Evolutionary conservation across 2,113 vertebrate genomes (phyloP).

Genomic region (Holacanthus passer): DNA sequence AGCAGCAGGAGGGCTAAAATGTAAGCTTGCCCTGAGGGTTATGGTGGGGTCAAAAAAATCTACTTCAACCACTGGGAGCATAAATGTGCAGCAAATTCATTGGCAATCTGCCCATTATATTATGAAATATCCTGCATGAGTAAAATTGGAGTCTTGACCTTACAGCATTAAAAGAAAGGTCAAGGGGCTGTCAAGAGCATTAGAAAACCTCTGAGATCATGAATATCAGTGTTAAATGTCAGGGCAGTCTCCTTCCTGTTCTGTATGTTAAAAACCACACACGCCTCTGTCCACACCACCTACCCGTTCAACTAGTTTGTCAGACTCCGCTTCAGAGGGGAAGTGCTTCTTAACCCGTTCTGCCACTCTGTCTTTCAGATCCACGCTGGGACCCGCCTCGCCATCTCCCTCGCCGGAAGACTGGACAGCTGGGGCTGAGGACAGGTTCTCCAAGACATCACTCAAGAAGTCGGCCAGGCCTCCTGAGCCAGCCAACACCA

Average conservation of each 20-base stretch:
- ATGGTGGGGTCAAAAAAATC: background rate
- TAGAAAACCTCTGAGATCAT: background rate
- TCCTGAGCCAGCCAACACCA: constrained; percentile 90
- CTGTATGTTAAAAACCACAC: background rate
- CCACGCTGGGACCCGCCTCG: constrained; percentile 57
- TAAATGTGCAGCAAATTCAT: background rate
- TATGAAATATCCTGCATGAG: background rate
- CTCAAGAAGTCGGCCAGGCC: constrained; percentile 89
- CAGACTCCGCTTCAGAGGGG: constrained; percentile 65
- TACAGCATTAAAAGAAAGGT: background rate
- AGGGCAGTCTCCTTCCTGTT: background rate
- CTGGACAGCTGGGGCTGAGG: constrained; percentile 33
- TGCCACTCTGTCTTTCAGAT: constrained; percentile 74
- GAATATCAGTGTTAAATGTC: background rate
- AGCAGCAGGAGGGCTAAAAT: background rate
- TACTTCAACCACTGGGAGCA: background rate
- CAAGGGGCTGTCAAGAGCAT: background rate
- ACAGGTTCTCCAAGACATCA: constrained; percentile 85
- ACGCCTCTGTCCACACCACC: background rate
- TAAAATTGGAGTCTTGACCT: background rate
- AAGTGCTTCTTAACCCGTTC: constrained; percentile 83
- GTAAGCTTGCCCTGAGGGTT: background rate
- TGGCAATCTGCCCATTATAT: background rate
- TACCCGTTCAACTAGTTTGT: constrained; percentile 84
- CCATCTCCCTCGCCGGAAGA: constrained; percentile 68